Conservation (phyloP, 2,888 invertebrate genomes). For the Hyalella azteca region DNA sequence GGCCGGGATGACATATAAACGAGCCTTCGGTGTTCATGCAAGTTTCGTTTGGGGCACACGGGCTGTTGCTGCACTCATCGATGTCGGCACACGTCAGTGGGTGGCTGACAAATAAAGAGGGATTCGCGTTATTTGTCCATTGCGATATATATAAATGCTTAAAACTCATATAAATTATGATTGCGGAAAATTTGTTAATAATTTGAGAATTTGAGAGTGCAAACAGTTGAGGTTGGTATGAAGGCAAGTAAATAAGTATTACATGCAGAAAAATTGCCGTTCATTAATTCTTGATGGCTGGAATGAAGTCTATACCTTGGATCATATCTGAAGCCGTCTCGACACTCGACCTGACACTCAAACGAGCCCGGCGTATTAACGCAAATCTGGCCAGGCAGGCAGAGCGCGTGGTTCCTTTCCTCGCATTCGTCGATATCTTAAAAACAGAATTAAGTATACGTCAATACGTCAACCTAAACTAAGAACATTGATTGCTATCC, state of each 20-base stretch:
- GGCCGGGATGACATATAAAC: slow-evolving; percentile 68
- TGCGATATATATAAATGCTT: not conserved
- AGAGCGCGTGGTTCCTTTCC: slow-evolving; percentile 41
- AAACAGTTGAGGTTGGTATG: no score
- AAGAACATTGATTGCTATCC: no score
- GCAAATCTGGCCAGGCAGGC: slow-evolving; percentile 56
- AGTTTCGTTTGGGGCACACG: slow-evolving; percentile 68
- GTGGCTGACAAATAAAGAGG: not conserved
- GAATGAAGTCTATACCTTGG: slow-evolving; percentile 50
- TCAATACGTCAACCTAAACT: no score
- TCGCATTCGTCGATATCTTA: slow-evolving; percentile 57
- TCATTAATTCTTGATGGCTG: no score
- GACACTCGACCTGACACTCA: slow-evolving; percentile 56
- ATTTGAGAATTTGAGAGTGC: no score
- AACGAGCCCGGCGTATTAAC: slow-evolving; percentile 55
- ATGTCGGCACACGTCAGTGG: slow-evolving; percentile 66
- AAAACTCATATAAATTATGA: no score
- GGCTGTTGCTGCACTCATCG: slow-evolving; percentile 70
- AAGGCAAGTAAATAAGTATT: no score
- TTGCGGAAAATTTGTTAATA: no score
- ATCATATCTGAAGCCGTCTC: slow-evolving; percentile 56
- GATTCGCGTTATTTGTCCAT: not conserved
- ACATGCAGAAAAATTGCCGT: no score
- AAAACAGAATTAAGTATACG: no score
- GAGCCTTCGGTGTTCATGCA: slow-evolving; percentile 76